Evolutionary conservation across 1,140 invertebrate species (phyloP), one percentile per base, ranked within the genome.

Genomic region (Drosophila parvula): DNA sequence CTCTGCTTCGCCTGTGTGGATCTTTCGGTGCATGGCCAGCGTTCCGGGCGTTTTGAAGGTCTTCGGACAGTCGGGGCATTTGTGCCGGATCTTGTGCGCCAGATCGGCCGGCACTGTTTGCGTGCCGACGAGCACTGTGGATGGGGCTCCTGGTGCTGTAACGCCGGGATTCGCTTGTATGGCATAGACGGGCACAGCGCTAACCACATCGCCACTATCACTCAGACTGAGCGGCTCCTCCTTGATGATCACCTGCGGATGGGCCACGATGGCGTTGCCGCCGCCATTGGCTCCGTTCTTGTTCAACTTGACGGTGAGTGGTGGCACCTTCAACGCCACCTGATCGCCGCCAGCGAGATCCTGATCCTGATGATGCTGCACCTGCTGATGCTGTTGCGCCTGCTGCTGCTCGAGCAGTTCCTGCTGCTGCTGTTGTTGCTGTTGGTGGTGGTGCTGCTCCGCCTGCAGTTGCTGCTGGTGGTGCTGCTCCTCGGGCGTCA

Each of bases 1-100:
- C 90, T 91, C 90, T 91, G 90, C 88, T 88, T 93, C 92, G 55
- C 92, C 92, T 44, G 90, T 92, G 70, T 92, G 91, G 36, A 91
- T 82, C 71, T 92, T 92, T 53, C 85, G 83, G 74, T 92, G 91
- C 90, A 91, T 91, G 41, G 88, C 89, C 78, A 92, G 68, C 32
- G 91, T 92, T 60, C 89, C 90, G 51, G 82, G 90, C 16, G 90
- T 92, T 59, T 91, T 91, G 50, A 92, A 92, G 30, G 90, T 91
- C 70, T 90, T 91, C 44, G 90, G 89, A 47, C 91, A 92, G 50
- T 92, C 90, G 14, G 90, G 89, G 63, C 91, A 92, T 80, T 91
- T 92, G 44, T 91, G 90, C 14, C 91, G 89, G n/a, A 91, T 89
- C 76, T 91, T 91, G 36, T 90, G 77, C 12, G 79, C 81, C 59